A percentile compares a stretch with the other conserved stretches of the same genome.
phyloP scores from a whole-genome alignment of 2,888 invertebrate species.

The Rhopalosiphum nymphaeae region DNA sequence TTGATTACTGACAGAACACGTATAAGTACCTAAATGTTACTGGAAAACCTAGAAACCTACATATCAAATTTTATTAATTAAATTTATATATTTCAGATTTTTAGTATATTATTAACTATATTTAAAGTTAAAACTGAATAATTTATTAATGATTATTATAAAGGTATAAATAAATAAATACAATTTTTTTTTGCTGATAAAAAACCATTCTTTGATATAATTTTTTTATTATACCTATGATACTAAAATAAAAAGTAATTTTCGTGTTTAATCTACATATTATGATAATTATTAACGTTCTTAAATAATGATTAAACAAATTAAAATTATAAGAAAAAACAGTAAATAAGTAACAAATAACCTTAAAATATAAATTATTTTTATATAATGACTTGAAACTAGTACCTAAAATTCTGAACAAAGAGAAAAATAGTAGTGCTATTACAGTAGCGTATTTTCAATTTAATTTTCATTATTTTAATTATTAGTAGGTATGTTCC shows the following conservation, averaged over 20 bases:
- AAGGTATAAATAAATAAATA: background rate
- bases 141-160: background rate
- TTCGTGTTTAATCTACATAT: background rate
- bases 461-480: background rate
- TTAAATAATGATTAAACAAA: background rate
- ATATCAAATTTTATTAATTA: background rate
- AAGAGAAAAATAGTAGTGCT: background rate
- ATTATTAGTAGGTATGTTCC: background rate
- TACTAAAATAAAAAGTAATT: background rate
- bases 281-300: background rate
- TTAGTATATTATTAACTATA: background rate
- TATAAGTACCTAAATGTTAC: background rate
- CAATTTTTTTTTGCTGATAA: background rate
- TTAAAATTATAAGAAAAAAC: slow-evolving; percentile 3
- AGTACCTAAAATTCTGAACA: background rate
- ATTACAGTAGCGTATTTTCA: background rate
- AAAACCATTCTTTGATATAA: background rate
- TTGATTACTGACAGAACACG: background rate
- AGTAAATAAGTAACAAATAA: background rate
- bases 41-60: background rate
- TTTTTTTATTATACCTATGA: background rate
- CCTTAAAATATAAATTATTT: background rate
- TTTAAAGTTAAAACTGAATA: background rate
- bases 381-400: background rate
- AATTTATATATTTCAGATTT: background rate